Evolutionary conservation across 2,888 invertebrate genomes (phyloP).

Genomic region (Hypercompe scribonia): DNA sequence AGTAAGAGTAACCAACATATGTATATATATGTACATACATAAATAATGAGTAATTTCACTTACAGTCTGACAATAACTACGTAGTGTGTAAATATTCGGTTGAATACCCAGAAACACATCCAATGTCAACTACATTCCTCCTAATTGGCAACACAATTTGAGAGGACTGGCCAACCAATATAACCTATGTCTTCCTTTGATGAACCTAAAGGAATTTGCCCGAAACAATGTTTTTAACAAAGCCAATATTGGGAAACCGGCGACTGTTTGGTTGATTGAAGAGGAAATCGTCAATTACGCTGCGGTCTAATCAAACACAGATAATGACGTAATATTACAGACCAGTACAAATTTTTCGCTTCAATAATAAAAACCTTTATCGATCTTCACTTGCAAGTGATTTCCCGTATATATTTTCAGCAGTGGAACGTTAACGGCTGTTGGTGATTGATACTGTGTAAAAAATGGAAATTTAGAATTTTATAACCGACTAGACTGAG

Average conservation of each 20-base stretch:
- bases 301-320: slow-evolving; percentile 25
- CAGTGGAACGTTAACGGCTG: too few species aligned
- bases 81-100: background rate
- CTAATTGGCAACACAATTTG: slow-evolving; percentile 15
- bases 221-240: slow-evolving; percentile 17
- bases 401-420: background rate
- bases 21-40: too few species aligned
- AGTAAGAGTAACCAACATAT: background rate
- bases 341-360: background rate
- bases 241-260: slow-evolving; percentile 22
- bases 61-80: background rate
- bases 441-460: too few species aligned
- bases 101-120: slow-evolving; percentile 1
- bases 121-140: slow-evolving; percentile 6
- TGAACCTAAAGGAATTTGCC: slow-evolving; percentile 11
- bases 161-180: slow-evolving; percentile 1
- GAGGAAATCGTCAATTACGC: slow-evolving; percentile 18
- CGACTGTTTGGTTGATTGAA: slow-evolving; percentile 10
- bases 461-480: too few species aligned
- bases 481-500: too few species aligned
- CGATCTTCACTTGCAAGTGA: background rate
- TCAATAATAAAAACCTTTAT: background rate
- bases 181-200: slow-evolving; percentile 12
- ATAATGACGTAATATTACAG: slow-evolving; percentile 21
- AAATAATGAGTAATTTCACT: background rate